Conservation (phyloP, 2,888 invertebrate species). For the Xylota segnis region DNA sequence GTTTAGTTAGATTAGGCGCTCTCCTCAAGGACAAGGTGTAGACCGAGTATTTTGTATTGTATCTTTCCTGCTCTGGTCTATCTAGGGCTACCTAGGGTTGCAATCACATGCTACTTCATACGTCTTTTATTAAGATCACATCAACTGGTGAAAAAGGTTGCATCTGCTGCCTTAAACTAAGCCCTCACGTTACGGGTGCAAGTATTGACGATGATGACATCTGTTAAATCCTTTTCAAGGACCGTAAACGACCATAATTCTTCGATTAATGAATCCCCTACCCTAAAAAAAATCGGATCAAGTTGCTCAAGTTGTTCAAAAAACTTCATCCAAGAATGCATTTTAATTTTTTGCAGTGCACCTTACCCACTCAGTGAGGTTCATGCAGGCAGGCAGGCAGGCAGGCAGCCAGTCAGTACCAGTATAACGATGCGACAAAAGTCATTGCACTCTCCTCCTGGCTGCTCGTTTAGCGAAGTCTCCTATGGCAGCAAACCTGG, state of each 20-base stretch:
- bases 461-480: conserved; percentile 52
- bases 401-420: conserved; percentile 45
- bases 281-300: not conserved
- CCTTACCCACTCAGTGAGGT: conserved; percentile 5
- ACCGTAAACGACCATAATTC: not conserved
- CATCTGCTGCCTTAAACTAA: not conserved
- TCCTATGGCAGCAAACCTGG: conserved; percentile 68
- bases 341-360: conserved; percentile 49
- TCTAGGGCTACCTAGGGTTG: too few species aligned
- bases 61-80: too few species aligned
- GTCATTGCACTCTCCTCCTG: conserved; percentile 69
- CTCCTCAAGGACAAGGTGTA: too few species aligned
- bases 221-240: conserved; percentile 8
- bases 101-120: too few species aligned
- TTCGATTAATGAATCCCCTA: conserved; percentile 28
- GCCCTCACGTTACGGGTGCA: not conserved
- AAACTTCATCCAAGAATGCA: conserved; percentile 7
- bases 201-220: not conserved
- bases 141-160: too few species aligned
- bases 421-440: conserved; percentile 64
- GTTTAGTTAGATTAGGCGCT: too few species aligned
- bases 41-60: too few species aligned
- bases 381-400: conserved; percentile 52
- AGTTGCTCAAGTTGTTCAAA: not conserved
- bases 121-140: too few species aligned